Conservation (phyloP, 1,140 invertebrate species). For the Apis florea region DNA sequence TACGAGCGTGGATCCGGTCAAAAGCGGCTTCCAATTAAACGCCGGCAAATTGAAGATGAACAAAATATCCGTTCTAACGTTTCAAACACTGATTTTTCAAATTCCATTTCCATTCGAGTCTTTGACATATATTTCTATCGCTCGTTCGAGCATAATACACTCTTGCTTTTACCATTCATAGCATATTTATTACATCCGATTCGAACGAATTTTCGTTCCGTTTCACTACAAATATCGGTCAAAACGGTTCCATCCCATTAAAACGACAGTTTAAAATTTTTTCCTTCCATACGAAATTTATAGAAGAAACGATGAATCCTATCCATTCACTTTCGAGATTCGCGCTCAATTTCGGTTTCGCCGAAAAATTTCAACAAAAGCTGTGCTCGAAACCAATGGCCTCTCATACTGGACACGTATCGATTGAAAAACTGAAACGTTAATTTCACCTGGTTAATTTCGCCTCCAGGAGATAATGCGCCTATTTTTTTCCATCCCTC, state of each 20-base stretch:
- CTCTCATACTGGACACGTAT: too few species aligned
- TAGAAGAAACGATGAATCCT: too few species aligned
- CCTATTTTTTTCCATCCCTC: neutral
- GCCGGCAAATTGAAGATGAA: neutral
- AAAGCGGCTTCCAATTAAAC: slow-evolving; percentile 2
- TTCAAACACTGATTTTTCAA: neutral
- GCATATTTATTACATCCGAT: neutral
- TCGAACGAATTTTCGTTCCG: neutral
- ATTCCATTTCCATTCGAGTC: neutral
- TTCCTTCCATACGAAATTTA: too few species aligned
- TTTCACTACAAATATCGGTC: too few species aligned
- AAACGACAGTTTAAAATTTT: too few species aligned
- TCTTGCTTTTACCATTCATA: neutral
- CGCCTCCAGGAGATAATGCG: neutral
- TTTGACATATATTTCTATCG: neutral
- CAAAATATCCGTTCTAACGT: slow-evolving; percentile 11
- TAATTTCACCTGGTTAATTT: neutral
- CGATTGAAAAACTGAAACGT: neutral
- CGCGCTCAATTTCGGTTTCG: too few species aligned
- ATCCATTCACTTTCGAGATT: too few species aligned
- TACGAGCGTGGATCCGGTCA: neutral
- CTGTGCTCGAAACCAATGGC: neutral
- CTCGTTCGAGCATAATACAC: neutral
- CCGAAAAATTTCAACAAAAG: too few species aligned
- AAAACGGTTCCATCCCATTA: neutral